Conservation (phyloP, 2,888 invertebrate species). For the Parthenolecanium corni region DNA sequence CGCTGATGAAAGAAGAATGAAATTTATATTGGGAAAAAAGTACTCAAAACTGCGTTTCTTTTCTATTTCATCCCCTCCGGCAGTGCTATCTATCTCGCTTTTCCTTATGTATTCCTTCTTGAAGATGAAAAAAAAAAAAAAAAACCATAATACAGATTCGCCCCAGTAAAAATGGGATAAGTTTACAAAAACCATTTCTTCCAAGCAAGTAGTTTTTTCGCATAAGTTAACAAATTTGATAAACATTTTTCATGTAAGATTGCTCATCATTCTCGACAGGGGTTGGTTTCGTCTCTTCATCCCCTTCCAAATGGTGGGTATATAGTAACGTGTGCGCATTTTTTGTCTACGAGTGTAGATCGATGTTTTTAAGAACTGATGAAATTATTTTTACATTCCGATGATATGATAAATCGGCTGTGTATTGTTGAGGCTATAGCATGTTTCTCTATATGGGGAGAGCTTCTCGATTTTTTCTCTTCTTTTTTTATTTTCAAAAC, state of each 20-base stretch:
- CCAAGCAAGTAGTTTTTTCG: slow-evolving; percentile 26
- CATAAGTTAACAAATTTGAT: slow-evolving; percentile 28
- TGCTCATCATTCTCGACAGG: slow-evolving; percentile 10
- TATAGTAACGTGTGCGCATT: too few relatives aligned
- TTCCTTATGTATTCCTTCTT: too few relatives aligned
- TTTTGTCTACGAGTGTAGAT: background rate
- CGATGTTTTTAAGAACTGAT: slow-evolving; percentile 16
- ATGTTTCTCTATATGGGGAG: background rate
- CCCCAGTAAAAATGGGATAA: too few relatives aligned
- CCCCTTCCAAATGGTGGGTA: too few relatives aligned
- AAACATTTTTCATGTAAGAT: slow-evolving; percentile 22
- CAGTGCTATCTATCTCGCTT: too few relatives aligned
- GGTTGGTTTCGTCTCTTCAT: too few relatives aligned
- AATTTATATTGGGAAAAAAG: too few relatives aligned
- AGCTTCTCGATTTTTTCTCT: background rate
- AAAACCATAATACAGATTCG: too few relatives aligned
- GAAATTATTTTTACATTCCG: slow-evolving; percentile 16
- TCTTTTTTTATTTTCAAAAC: background rate
- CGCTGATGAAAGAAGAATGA: too few relatives aligned
- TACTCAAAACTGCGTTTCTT: too few relatives aligned
- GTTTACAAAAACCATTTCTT: slow-evolving; percentile 21
- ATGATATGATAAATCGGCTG: slow-evolving; percentile 17
- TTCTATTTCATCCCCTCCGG: too few relatives aligned
- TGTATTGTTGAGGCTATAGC: slow-evolving; percentile 13
- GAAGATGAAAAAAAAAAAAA: too few relatives aligned